These are phyloP conservation scores for Ictalurus furcatus DNA, from an alignment of 2,113 vertebrate species.

Conservation along the genomic window DNA sequence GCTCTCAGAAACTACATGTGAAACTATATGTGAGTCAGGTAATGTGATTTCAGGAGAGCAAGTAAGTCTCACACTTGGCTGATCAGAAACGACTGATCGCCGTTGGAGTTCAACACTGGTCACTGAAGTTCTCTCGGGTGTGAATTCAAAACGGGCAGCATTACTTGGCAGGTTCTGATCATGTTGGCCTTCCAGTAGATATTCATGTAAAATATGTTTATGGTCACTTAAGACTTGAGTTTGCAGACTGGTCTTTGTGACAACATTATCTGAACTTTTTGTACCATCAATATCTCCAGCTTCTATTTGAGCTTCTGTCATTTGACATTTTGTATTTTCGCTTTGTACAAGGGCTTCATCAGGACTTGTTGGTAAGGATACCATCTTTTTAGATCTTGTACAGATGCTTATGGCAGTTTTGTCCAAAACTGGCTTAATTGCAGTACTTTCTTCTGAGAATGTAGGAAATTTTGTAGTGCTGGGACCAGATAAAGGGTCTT, in stretches of 20 bases:
- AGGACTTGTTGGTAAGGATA: not conserved
- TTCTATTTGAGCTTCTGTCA: not conserved
- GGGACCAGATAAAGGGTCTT: not conserved
- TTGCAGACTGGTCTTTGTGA: not conserved
- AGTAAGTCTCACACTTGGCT: not conserved
- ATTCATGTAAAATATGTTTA: not conserved
- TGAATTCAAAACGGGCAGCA: not conserved
- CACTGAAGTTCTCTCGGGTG: not conserved
- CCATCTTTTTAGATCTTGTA: not conserved
- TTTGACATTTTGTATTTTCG: not conserved
- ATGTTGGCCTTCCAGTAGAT: not conserved
- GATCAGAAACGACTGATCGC: not conserved
- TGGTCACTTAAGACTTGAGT: not conserved
- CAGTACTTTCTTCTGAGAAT: not conserved
- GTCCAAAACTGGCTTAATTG: not conserved
- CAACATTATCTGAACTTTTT: conserved; percentile 69
- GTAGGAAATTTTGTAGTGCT: not conserved
- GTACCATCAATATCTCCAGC: too few relatives aligned
- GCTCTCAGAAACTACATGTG: not conserved
- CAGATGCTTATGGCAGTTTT: not conserved
- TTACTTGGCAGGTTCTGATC: not conserved
- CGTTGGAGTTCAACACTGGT: not conserved
- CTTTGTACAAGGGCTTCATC: not conserved
- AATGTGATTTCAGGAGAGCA: not conserved
- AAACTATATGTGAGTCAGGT: not conserved